Conservation (phyloP, 1,140 invertebrate species). For the Copidosoma floridanum region DNA sequence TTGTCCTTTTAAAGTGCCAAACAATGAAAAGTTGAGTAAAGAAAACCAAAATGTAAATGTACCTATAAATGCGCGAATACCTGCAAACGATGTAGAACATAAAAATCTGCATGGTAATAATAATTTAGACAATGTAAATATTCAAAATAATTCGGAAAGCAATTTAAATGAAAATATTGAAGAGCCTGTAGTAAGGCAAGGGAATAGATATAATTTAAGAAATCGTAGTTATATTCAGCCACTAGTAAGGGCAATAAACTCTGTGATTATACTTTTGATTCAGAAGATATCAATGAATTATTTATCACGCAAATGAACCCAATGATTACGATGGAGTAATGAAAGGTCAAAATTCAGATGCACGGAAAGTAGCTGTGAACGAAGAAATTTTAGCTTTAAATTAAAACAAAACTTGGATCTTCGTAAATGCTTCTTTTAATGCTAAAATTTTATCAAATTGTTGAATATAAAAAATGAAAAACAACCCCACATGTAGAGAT, state of each 20-base stretch:
- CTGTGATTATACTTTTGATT: constrained; percentile 5
- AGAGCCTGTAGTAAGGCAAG: not conserved
- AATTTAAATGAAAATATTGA: not conserved
- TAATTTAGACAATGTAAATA: too few relatives aligned
- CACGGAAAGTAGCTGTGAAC: constrained; percentile 29
- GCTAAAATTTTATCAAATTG: constrained; percentile 37
- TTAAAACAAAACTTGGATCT: constrained; percentile 29
- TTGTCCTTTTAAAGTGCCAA: not conserved
- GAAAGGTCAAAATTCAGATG: constrained; percentile 1
- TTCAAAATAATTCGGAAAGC: too few relatives aligned
- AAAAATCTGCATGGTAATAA: too few relatives aligned
- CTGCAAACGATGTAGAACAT: too few relatives aligned
- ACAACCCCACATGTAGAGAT: constrained; percentile 27
- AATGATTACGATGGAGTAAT: constrained; percentile 25
- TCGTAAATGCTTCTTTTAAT: constrained; percentile 8
- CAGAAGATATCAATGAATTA: constrained; percentile 7
- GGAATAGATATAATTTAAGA: not conserved
- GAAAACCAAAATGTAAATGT: too few relatives aligned
- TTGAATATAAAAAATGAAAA: constrained; percentile 44
- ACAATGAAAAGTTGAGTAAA: not conserved
- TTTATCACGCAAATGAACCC: constrained; percentile 22
- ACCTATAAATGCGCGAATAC: too few relatives aligned
- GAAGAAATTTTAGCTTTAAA: constrained; percentile 26
- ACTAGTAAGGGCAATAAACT: not conserved
- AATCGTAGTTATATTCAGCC: not conserved